Conservation (phyloP, 2,797 vertebrate species). For the Tiaroga cobitis region DNA sequence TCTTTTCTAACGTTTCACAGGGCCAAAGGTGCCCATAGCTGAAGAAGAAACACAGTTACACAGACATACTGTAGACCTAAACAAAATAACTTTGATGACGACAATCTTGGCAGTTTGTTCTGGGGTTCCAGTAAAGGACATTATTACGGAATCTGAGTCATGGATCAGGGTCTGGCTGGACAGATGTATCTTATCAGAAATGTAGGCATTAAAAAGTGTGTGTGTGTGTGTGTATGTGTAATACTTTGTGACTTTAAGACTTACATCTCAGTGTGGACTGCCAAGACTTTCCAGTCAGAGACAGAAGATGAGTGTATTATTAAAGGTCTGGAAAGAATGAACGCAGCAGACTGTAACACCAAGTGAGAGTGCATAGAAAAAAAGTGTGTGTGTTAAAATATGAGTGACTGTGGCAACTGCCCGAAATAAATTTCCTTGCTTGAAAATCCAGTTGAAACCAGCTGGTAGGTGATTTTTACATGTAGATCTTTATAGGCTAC, state of each 20-base stretch:
- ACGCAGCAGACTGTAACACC: background rate
- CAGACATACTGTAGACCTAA: background rate
- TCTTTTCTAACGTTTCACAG: background rate
- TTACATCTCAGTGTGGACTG: conserved; percentile 9
- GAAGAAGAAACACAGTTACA: conserved; percentile 1
- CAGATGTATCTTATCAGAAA: conserved; percentile 50
- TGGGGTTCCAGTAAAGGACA: conserved; percentile 45
- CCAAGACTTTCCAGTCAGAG: conserved; percentile 26
- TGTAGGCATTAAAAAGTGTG: conserved; percentile 1
- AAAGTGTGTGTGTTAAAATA: conserved; percentile 1
- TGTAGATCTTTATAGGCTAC: too few species aligned
- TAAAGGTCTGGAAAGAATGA: conserved; percentile 39
- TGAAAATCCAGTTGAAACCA: conserved; percentile 28
- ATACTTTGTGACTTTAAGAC: background rate
- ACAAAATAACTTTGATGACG: conserved; percentile 39
- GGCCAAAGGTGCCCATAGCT: background rate
- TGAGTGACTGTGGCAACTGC: background rate
- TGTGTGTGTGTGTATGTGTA: background rate
- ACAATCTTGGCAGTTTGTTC: conserved; percentile 39
- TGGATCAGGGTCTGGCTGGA: background rate
- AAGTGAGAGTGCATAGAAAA: too few species aligned
- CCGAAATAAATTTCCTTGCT: conserved; percentile 19
- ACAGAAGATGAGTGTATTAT: conserved; percentile 42
- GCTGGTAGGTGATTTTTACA: background rate
- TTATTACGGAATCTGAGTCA: conserved; percentile 47